These are phyloP conservation scores for Orchesellides sinensis DNA, from an alignment of 2,888 invertebrate species.

Conservation along the genomic window DNA sequence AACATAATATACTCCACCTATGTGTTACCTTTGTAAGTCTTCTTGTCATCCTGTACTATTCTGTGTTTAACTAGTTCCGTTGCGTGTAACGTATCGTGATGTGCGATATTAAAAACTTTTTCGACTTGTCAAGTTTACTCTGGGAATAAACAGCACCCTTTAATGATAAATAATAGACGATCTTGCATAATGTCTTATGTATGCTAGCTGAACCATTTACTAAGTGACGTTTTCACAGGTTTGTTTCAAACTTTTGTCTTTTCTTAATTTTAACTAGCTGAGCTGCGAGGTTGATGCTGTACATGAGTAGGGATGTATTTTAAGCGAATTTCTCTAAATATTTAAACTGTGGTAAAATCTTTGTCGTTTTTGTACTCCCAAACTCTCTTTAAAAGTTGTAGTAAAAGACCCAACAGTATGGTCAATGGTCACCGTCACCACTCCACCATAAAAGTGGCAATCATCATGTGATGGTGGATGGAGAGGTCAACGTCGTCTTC, in stretches of 20 bases:
- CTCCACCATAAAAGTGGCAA: background rate
- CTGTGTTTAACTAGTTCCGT: slow-evolving; percentile 7
- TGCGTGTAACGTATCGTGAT: slow-evolving; percentile 47
- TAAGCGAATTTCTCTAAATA: slow-evolving; percentile 6
- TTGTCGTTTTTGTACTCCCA: no score
- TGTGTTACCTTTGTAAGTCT: slow-evolving; percentile 4
- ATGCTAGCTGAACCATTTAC: slow-evolving; percentile 53
- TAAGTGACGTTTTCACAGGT: slow-evolving; percentile 45
- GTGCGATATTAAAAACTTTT: slow-evolving; percentile 33
- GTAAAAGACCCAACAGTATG: background rate
- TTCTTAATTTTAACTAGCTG: no score
- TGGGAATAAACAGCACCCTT: slow-evolving; percentile 34
- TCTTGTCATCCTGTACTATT: slow-evolving; percentile 2
- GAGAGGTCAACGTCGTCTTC: slow-evolving; percentile 59
- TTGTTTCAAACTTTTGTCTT: slow-evolving; percentile 37
- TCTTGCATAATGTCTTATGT: slow-evolving; percentile 60
- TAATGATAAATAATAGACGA: slow-evolving; percentile 13
- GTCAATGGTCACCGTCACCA: background rate
- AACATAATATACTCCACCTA: background rate
- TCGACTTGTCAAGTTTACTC: slow-evolving; percentile 38
- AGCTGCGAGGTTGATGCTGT: background rate
- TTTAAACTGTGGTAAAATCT: background rate
- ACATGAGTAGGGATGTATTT: background rate
- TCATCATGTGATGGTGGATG: background rate
- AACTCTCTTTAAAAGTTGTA: no score